Conservation (phyloP, 2,888 invertebrate species). For the Agonopterix alstromeriana region DNA sequence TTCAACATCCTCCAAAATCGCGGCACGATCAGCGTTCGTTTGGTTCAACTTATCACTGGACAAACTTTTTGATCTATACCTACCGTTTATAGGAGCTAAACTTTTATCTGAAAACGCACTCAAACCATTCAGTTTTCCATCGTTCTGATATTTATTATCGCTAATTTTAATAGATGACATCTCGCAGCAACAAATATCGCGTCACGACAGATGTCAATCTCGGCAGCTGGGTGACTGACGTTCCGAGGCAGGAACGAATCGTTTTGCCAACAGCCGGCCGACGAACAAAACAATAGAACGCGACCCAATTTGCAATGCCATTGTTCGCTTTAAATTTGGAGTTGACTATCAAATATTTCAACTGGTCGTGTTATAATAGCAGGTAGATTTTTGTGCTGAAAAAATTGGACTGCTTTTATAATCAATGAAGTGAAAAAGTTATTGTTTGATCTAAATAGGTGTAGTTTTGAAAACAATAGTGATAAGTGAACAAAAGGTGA, state of each 20-base stretch:
- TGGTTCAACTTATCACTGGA: conserved; percentile 71
- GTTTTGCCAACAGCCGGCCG: conserved; percentile 40
- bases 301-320: conserved; percentile 38
- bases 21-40: conserved; percentile 60
- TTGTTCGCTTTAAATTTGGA: conserved; percentile 21
- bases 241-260: conserved; percentile 37
- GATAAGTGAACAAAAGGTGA: conserved; percentile 9
- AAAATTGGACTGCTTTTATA: conserved; percentile 12
- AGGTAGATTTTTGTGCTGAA: neutral
- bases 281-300: conserved; percentile 48
- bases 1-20: conserved; percentile 65
- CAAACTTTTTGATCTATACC: conserved; percentile 66
- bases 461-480: conserved; percentile 15
- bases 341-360: conserved; percentile 20
- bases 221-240: conserved; percentile 55
- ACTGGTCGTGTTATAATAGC: conserved; percentile 21
- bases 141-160: conserved; percentile 58
- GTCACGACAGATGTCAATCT: conserved; percentile 50
- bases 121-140: conserved; percentile 57
- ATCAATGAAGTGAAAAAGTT: conserved; percentile 35
- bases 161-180: conserved; percentile 63
- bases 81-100: conserved; percentile 49
- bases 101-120: conserved; percentile 60
- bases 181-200: conserved; percentile 42
- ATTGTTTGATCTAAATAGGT: conserved; percentile 15